Evolutionary conservation across 2,888 invertebrate species (phyloP).

Genomic region (Neelides folsomi): DNA sequence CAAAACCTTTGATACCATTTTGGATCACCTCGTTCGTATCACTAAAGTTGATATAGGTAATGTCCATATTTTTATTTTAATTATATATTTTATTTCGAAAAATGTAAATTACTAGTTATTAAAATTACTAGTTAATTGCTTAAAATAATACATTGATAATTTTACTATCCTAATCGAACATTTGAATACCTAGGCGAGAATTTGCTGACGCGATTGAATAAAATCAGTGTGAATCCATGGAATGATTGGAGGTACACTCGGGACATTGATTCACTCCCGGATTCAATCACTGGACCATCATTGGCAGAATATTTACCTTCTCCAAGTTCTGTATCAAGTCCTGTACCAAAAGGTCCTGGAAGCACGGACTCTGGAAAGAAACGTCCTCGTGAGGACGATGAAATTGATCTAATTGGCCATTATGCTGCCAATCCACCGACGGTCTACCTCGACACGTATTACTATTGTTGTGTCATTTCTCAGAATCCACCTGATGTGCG

Average conservation of each 20-base stretch:
- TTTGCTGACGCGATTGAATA: constrained; percentile 39
- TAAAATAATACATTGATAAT: no score
- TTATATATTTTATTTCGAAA: background rate
- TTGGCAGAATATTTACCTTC: background rate
- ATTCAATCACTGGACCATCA: constrained; percentile 29
- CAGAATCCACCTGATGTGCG: background rate
- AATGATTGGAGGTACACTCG: constrained; percentile 46
- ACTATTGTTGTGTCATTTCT: constrained; percentile 16
- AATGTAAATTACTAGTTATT: no score
- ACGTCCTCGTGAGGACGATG: constrained; percentile 52
- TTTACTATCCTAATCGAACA: no score
- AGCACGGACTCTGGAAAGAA: constrained; percentile 45
- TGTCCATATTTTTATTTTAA: background rate
- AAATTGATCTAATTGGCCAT: constrained; percentile 12
- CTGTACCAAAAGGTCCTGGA: background rate
- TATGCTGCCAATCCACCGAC: constrained; percentile 6
- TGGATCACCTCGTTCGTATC: constrained; percentile 63
- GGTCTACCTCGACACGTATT: constrained; percentile 23
- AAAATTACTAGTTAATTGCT: no score
- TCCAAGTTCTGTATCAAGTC: background rate
- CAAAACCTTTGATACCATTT: constrained; percentile 66
- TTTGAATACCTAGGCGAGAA: no score
- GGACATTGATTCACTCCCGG: constrained; percentile 31
- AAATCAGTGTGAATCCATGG: constrained; percentile 51
- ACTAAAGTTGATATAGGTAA: constrained; percentile 49